These are phyloP conservation scores for Protodeltote pygarga DNA, from an alignment of 2,888 invertebrate species.

Conservation along the genomic window DNA sequence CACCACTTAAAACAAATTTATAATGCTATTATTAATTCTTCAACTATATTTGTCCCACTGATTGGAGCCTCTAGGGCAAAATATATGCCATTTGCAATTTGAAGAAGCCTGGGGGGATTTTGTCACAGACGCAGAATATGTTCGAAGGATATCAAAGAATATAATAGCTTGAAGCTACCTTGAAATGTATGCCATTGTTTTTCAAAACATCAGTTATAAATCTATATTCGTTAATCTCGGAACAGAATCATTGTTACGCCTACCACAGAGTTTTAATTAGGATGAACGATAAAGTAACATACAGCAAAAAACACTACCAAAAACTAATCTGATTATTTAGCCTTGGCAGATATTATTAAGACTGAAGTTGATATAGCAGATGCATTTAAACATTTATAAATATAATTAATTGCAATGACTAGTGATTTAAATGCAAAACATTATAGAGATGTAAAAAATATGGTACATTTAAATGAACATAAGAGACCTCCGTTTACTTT, in stretches of 20 bases:
- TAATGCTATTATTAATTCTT: constrained; percentile 16
- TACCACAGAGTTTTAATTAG: constrained; percentile 13
- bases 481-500: background rate
- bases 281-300: constrained; percentile 14
- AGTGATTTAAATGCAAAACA: constrained; percentile 1
- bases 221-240: no score
- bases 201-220: background rate
- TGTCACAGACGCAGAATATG: constrained; percentile 1
- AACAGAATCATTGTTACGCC: constrained; percentile 14
- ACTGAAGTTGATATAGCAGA: background rate
- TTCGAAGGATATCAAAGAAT: background rate
- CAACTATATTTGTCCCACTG: constrained; percentile 1
- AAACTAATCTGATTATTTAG: constrained; percentile 5
- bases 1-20: constrained; percentile 20
- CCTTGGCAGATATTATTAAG: constrained; percentile 16
- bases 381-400: background rate
- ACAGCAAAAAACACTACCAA: background rate
- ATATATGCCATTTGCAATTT: constrained; percentile 4
- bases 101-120: constrained; percentile 7
- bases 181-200: background rate
- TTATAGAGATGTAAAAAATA: constrained; percentile 8
- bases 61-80: constrained; percentile 6
- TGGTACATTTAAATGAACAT: background rate
- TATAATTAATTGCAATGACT: background rate
- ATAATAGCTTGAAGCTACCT: background rate